Evolutionary conservation across 2,113 vertebrate genomes (phyloP), one percentile per base, ranked within the genome.

Genomic region (Scolopax mira): DNA sequence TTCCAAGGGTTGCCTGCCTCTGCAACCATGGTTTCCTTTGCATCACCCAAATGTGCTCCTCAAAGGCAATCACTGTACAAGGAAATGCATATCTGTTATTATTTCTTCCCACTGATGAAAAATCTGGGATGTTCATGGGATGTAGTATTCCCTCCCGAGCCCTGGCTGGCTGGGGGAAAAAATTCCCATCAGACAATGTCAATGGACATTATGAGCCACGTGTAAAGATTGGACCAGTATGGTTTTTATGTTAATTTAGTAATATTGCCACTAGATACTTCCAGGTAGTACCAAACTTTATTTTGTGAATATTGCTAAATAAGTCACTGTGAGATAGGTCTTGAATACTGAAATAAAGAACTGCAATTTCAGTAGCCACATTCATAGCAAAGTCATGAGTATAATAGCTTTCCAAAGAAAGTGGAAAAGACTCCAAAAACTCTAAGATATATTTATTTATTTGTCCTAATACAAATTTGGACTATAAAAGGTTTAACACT

Each of bases 401-500:
- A 35, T 9, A 58, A 30, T 18, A 48, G 51, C 41, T 89, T 91
- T 92, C 65, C n/a, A 62, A 81, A 85, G 60, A 86, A 87, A 64
- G 39, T 18, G 12, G 18, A 73, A n/a, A 79, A 71, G 42, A 44
- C 71, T 83, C 46, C 21, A 31, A 69, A 69, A 91, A 60, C 51
- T 65, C 48, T 28, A 55, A 85, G 65, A n/a, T 78, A 14, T 18
- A 88, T 94, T 37, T 61, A 83, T 93, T 77, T 95, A 58, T 85
- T 73, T 87, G 27, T 11, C 33, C 18, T 62, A 46, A 72, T 61
- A 74, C 18, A 78, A 82, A 89, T 83, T 90, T 93, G 74, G 30
- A 77, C 72, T 41, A 37, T 69, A 64, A 95, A 93, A 88, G 19
- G 17, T 94, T 96, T 90, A 93, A 83, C 37, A 27, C 37, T 48